Conservation (phyloP, 53 echinoderm and acorn worm species). For the Henricia sp. region DNA sequence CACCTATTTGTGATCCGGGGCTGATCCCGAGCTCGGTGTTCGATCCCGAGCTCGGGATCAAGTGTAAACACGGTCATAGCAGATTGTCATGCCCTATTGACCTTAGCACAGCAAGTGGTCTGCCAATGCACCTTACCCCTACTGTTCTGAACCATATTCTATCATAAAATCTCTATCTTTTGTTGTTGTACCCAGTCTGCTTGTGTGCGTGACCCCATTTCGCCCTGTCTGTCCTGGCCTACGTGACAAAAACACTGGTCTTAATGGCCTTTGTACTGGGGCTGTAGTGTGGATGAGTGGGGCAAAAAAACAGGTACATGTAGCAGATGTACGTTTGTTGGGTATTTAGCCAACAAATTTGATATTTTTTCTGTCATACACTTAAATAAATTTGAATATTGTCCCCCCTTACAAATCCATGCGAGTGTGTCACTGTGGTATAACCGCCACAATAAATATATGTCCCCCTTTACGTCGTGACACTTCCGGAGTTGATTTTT, state of each 20-base stretch:
- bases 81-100: neutral
- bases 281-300: neutral
- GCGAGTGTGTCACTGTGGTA: too few species aligned
- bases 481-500: too few species aligned
- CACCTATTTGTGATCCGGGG: too few species aligned
- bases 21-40: too few species aligned
- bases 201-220: slow-evolving; percentile 16
- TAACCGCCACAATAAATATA: too few species aligned
- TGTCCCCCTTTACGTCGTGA: too few species aligned
- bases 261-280: slow-evolving; percentile 47
- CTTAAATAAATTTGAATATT: neutral
- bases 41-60: neutral
- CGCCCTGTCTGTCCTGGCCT: slow-evolving; percentile 7
- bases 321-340: neutral
- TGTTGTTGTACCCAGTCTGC: neutral
- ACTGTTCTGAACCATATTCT: neutral
- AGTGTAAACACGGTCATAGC: neutral
- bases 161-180: neutral
- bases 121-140: neutral
- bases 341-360: neutral
- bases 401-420: too few species aligned
- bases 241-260: slow-evolving; percentile 37
- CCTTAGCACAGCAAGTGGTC: neutral
- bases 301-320: neutral
- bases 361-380: neutral